A percentile compares a stretch with the other conserved stretches of the same genome.
Evolutionary conservation across 2,797 vertebrate genomes (phyloP).

Genomic region (Hyperoplus lanceolatus): DNA sequence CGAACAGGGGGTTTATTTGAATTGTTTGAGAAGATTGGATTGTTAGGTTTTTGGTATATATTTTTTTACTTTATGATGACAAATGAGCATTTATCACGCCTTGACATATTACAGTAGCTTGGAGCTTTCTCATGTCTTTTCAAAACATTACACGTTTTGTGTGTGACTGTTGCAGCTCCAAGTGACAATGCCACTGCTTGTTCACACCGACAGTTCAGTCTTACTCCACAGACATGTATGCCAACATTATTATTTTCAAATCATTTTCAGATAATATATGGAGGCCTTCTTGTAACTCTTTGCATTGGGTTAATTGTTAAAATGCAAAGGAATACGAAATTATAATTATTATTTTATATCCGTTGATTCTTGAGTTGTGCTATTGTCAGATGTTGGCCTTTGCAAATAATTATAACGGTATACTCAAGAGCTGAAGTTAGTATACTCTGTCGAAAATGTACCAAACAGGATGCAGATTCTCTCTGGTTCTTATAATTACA

Average conservation of each 20-base stretch:
- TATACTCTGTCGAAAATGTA: too few relatives aligned
- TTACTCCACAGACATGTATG: conserved; percentile 30
- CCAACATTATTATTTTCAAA: conserved; percentile 45
- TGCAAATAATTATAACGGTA: conserved; percentile 19
- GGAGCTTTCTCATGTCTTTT: background rate
- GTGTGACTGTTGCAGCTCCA: conserved; percentile 36
- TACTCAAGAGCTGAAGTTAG: background rate
- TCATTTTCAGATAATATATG: conserved; percentile 54
- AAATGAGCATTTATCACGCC: conserved; percentile 1
- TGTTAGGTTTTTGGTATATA: background rate
- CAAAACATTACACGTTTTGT: conserved; percentile 16
- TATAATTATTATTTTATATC: conserved; percentile 7
- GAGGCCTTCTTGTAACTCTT: conserved; percentile 64
- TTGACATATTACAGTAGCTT: conserved; percentile 3
- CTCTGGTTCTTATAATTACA: background rate
- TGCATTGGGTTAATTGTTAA: conserved; percentile 31
- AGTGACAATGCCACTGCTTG: conserved; percentile 33
- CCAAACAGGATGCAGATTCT: conserved; percentile 2
- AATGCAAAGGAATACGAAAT: conserved; percentile 51
- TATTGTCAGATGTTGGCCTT: conserved; percentile 62
- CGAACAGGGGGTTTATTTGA: conserved; percentile 6
- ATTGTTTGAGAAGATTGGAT: conserved; percentile 18
- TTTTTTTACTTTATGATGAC: conserved; percentile 31
- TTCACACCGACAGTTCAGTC: conserved; percentile 37
- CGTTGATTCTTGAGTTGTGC: conserved; percentile 23